Percentiles rank a stretch among this genome's conserved stretches.
Conservation (phyloP, 2,113 vertebrate genomes). For the Salvator merianae region DNA sequence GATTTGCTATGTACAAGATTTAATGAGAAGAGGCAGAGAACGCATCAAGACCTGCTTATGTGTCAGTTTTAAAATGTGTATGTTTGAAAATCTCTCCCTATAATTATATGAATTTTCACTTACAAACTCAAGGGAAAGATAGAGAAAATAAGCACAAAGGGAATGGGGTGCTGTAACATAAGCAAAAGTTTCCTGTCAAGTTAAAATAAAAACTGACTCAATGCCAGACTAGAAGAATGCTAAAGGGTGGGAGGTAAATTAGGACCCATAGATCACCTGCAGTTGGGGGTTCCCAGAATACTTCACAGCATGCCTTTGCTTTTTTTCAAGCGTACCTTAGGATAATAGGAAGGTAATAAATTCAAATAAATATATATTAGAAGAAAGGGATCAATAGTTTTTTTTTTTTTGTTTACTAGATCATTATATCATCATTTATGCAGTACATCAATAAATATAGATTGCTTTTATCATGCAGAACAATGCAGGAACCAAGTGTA, state of each 20-base stretch:
- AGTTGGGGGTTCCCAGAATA: not conserved
- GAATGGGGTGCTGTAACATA: not conserved
- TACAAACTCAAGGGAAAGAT: not conserved
- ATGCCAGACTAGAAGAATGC: rapidly evolving
- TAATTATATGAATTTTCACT: conserved; percentile 49
- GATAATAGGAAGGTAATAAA: no score
- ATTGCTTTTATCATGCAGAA: no score
- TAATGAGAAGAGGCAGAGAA: conserved; percentile 68
- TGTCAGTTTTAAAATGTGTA: conserved; percentile 55
- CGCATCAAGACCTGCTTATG: conserved; percentile 56
- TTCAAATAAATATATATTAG: no score
- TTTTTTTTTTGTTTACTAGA: no score
- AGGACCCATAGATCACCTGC: rapidly evolving
- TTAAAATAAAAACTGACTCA: not conserved
- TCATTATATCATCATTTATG: no score
- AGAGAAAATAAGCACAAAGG: conserved; percentile 12
- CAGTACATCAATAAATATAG: no score
- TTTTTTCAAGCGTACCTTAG: no score
- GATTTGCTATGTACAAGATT: conserved; percentile 69
- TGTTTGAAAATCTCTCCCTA: conserved; percentile 62
- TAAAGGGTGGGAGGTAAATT: no score
- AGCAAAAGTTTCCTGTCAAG: not conserved
- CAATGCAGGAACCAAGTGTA: no score
- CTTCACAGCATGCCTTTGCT: no score
- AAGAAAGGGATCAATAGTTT: no score